Conservation (phyloP, 2,888 invertebrate species). For the Agonum fuliginosum region DNA sequence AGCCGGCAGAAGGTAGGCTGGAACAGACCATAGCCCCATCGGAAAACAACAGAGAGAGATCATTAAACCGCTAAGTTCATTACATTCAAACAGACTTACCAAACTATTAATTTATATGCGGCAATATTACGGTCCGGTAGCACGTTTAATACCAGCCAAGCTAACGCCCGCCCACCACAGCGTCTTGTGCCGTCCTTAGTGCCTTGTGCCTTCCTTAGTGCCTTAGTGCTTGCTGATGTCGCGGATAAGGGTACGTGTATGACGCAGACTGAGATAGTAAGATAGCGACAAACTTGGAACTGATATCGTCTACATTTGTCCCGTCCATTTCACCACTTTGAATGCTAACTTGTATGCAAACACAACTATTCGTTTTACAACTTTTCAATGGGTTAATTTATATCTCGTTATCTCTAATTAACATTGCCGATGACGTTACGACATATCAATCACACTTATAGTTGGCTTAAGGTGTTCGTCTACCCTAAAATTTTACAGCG, state of each 20-base stretch:
- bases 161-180: neutral
- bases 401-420: no score
- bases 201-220: no score
- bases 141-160: slow-evolving; percentile 32
- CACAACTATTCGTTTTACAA: no score
- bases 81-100: slow-evolving; percentile 55
- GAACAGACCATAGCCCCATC: slow-evolving; percentile 27
- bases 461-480: no score
- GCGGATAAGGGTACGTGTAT: slow-evolving; percentile 32
- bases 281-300: neutral
- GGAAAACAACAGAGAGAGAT: slow-evolving; percentile 50
- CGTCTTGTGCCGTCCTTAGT: no score
- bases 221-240: slow-evolving; percentile 3
- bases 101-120: slow-evolving; percentile 57
- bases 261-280: neutral
- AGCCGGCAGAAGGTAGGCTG: slow-evolving; percentile 13
- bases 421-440: no score
- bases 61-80: slow-evolving; percentile 49
- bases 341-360: no score
- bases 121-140: slow-evolving; percentile 52
- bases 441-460: no score
- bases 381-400: no score
- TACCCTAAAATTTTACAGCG: no score
- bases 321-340: no score
- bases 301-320: neutral